Conservation (phyloP, 2,888 invertebrate species). For the Chrysolina oricalcia region DNA sequence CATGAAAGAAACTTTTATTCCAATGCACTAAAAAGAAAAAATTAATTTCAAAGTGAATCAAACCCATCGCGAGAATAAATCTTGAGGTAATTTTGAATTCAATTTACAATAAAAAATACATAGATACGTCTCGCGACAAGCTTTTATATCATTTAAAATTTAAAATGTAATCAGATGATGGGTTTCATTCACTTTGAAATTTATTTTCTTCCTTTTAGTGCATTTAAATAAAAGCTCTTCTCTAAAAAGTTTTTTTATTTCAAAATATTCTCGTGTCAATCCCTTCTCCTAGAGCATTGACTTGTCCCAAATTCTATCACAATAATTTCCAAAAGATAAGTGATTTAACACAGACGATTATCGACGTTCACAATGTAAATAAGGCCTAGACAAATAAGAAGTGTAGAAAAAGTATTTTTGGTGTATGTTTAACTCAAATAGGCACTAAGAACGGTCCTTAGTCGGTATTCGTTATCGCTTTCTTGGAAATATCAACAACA, state of each 20-base stretch:
- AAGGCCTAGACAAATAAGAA: slow-evolving; percentile 22
- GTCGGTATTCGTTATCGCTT: slow-evolving; percentile 36
- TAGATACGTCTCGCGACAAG: too few relatives aligned
- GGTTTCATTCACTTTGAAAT: too few relatives aligned
- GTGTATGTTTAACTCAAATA: slow-evolving; percentile 18
- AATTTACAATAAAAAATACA: too few relatives aligned
- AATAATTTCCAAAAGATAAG: not conserved
- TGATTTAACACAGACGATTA: slow-evolving; percentile 2
- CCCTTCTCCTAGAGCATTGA: not conserved
- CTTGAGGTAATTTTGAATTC: too few relatives aligned
- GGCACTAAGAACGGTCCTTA: slow-evolving; percentile 9
- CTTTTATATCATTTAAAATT: too few relatives aligned
- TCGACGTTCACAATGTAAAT: slow-evolving; percentile 18
- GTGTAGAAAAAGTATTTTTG: slow-evolving; percentile 22
- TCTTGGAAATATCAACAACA: slow-evolving; percentile 42
- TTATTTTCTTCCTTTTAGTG: too few relatives aligned
- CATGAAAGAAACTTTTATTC: not conserved
- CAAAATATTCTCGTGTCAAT: too few relatives aligned
- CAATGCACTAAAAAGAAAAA: not conserved
- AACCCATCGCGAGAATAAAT: too few relatives aligned
- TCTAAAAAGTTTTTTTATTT: too few relatives aligned
- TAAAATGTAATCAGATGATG: too few relatives aligned
- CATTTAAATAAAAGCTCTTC: too few relatives aligned
- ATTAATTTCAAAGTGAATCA: too few relatives aligned
- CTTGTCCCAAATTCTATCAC: slow-evolving; percentile 4